A percentile compares a stretch with the other conserved stretches of the same genome.
These are phyloP conservation scores for Poeciliopsis prolifica DNA, from an alignment of 2,113 vertebrate species.

Conservation along the genomic window DNA sequence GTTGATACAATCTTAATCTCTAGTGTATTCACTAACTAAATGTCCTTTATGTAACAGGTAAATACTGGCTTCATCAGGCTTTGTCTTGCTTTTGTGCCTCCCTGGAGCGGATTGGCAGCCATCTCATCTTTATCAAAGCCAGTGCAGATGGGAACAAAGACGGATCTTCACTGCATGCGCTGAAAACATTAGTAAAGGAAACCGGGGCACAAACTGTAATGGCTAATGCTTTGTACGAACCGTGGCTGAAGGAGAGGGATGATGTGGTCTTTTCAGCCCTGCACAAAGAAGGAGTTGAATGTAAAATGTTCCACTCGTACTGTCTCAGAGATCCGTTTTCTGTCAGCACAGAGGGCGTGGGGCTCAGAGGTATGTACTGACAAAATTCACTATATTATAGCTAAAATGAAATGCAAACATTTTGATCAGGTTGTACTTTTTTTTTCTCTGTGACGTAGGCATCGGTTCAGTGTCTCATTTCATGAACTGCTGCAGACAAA, in stretches of 20 bases:
- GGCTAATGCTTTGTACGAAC: conserved; percentile 77
- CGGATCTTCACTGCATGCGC: conserved; percentile 54
- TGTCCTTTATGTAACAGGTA: conserved; percentile 49
- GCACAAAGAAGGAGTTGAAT: conserved; percentile 62
- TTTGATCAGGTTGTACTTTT: background rate
- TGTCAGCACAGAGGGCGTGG: conserved; percentile 76
- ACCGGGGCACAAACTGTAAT: conserved; percentile 70
- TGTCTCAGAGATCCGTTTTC: conserved; percentile 77
- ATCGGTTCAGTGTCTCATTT: conserved; percentile 81
- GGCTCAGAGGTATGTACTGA: conserved; percentile 73
- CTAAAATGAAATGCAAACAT: background rate
- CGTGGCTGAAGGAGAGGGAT: conserved; percentile 80
- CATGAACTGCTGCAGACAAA: conserved; percentile 76
- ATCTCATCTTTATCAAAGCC: conserved; percentile 56
- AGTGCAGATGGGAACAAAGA: background rate
- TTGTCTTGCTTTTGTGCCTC: conserved; percentile 63
- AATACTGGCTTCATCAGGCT: conserved; percentile 80
- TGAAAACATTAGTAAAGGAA: conserved; percentile 60
- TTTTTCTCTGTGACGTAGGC: conserved; percentile 51
- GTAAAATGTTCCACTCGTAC: conserved; percentile 74
- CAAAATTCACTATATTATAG: too few species aligned
- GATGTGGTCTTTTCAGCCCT: conserved; percentile 56
- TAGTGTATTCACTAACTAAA: background rate
- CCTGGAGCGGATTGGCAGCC: conserved; percentile 72
- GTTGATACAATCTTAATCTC: background rate